Evolutionary conservation across 2,797 vertebrate species (phyloP).

Genomic region (Poecile montanus): DNA sequence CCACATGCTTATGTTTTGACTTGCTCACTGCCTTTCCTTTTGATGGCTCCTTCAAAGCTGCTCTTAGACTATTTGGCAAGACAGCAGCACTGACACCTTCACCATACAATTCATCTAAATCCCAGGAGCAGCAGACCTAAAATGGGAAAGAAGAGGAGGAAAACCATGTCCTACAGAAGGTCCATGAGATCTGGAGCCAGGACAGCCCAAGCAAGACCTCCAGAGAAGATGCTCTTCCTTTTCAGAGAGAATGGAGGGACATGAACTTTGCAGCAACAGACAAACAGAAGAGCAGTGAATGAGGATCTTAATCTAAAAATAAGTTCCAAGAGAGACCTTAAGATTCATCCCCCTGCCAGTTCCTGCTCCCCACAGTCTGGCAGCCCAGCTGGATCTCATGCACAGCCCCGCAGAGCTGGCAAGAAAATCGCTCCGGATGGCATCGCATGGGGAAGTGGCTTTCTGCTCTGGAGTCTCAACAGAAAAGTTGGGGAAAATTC

Average conservation of each 20-base stretch:
- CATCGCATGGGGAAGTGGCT: rapidly evolving
- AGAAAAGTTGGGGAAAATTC: background rate
- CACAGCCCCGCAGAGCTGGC: background rate
- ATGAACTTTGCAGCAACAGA: background rate
- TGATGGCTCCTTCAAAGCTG: background rate
- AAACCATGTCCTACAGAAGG: background rate
- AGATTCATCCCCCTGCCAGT: background rate
- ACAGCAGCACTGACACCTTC: background rate
- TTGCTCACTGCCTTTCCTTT: background rate
- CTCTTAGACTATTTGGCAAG: background rate
- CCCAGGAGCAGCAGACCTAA: background rate
- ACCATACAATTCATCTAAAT: background rate
- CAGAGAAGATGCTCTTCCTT: background rate
- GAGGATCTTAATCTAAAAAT: background rate
- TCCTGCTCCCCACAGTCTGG: background rate
- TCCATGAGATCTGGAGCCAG: background rate
- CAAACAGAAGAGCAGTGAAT: background rate
- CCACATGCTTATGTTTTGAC: background rate
- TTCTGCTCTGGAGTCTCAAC: background rate
- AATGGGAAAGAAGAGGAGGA: background rate
- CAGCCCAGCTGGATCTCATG: background rate
- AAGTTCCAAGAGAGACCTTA: background rate
- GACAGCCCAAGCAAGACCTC: background rate
- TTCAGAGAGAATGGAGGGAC: background rate
- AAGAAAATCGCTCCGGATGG: rapidly evolving